Base-by-base conservation (phyloP, 2,113 vertebrate genomes). In the Xyliphius kryptos region DNA sequence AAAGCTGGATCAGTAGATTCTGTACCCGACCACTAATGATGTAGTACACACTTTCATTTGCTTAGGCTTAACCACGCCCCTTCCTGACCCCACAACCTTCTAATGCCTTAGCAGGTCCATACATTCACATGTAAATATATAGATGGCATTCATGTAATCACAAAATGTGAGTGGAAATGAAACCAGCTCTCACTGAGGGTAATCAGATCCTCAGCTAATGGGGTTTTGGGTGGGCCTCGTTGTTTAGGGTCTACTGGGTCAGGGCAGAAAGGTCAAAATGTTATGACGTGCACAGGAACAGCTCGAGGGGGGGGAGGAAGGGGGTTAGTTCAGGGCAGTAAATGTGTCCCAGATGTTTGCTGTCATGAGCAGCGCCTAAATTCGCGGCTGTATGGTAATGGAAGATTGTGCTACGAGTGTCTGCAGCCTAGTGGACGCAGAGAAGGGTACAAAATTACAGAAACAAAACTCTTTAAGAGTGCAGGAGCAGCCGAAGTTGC, bases 221-320 rank as follows among this genome's bases (percentile, higher is more conserved):
- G 68, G 57, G 72, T 50, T 53, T 52, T 74, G 70, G 62, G 74
- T 74, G 73, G 66, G 67, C 54, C 66, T 56, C 41, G 20, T 40
- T 61, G 40, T 67, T 44, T 65, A 15, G 44, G 58, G 22, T 56
- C 47, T 56, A 58, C 3, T 47, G 20, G 63, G 62, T 68, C 68
- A 72, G 61, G 51, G 66, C 56, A 57, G 56, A 68, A 55, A 68
- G 68, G 68, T 67, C 46, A 71, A 56, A 61, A 65, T 52, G 68
- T 77, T 64, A 74, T 20, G 44, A 69, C 61, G 66, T 61, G 49
- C 58, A 75, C 72, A 75, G 67, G 63, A 72, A 73, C 57, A 19
- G 49, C 46, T 56, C 61, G 19, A 49, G 53, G 58, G 61, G 66
- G 66, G 50, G 44, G 63, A 56, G 61, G 61, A 63, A 62, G 50